Evolutionary conservation across 2,797 vertebrate species (phyloP).

Genomic region (Phoeniculus purpureus): DNA sequence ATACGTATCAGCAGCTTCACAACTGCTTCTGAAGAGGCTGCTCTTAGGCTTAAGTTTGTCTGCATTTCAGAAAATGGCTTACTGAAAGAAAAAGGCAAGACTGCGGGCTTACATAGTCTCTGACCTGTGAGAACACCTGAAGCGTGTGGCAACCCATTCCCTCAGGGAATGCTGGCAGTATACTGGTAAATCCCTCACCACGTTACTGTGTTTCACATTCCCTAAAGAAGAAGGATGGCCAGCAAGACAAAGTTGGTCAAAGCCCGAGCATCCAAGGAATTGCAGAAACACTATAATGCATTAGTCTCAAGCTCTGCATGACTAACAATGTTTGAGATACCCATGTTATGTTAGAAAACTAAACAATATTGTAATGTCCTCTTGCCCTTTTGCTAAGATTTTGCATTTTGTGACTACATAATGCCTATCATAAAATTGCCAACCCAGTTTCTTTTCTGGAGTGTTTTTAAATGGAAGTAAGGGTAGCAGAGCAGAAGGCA

Average conservation of each 20-base stretch:
- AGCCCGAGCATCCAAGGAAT: neutral
- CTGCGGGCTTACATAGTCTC: neutral
- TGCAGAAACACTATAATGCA: neutral
- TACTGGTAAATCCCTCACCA: neutral
- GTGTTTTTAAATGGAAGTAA: neutral
- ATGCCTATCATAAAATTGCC: neutral
- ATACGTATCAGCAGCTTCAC: neutral
- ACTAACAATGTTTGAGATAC: neutral
- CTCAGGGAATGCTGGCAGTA: neutral
- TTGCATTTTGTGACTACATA: neutral
- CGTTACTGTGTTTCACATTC: neutral
- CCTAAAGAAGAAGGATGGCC: neutral
- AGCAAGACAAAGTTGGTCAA: neutral
- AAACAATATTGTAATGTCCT: neutral
- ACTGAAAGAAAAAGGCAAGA: neutral
- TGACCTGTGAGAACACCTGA: neutral
- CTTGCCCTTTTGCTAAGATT: neutral
- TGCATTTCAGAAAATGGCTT: neutral
- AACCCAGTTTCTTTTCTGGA: neutral
- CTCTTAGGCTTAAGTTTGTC: neutral
- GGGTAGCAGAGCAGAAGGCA: neutral
- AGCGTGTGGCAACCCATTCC: accelerated
- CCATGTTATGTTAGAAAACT: neutral
- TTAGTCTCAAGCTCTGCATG: neutral
- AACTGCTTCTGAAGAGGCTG: neutral